A percentile compares a stretch with the other conserved stretches of the same genome.
Evolutionary conservation across 2,113 vertebrate species (phyloP).

Genomic region (Camelus dromedarius): DNA sequence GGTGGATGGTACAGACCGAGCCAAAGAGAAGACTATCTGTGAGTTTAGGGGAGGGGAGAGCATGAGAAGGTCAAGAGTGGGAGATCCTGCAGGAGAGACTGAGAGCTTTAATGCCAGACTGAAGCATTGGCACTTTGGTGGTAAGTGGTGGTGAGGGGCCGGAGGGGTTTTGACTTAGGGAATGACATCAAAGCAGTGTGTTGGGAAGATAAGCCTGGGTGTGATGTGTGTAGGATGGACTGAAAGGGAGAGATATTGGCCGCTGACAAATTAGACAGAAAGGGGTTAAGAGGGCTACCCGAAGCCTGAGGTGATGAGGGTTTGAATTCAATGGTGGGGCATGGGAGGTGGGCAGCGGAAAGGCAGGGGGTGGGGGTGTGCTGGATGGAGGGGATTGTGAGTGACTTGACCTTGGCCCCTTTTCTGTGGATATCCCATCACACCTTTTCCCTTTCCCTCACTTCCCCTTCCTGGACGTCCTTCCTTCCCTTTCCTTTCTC

Average conservation of each 20-base stretch:
- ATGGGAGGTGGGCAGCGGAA: background rate
- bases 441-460: background rate
- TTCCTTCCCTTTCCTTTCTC: background rate
- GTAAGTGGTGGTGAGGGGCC: background rate
- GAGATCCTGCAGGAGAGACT: background rate
- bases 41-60: background rate
- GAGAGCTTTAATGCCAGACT: background rate
- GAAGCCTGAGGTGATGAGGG: background rate
- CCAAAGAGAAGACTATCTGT: background rate
- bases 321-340: background rate
- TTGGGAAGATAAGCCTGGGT: background rate
- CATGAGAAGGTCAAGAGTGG: background rate
- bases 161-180: background rate
- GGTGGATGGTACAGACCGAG: background rate
- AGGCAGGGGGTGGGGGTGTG: background rate
- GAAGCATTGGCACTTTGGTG: background rate
- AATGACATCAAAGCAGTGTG: background rate
- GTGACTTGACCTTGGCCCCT: background rate
- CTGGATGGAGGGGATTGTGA: background rate
- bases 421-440: background rate
- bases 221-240: background rate
- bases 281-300: background rate
- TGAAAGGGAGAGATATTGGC: background rate
- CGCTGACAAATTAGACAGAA: constrained; percentile 1
- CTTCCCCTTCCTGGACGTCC: background rate